phyloP scores from a whole-genome alignment of 2,888 invertebrate species.

The Agonopterix alstromeriana region DNA sequence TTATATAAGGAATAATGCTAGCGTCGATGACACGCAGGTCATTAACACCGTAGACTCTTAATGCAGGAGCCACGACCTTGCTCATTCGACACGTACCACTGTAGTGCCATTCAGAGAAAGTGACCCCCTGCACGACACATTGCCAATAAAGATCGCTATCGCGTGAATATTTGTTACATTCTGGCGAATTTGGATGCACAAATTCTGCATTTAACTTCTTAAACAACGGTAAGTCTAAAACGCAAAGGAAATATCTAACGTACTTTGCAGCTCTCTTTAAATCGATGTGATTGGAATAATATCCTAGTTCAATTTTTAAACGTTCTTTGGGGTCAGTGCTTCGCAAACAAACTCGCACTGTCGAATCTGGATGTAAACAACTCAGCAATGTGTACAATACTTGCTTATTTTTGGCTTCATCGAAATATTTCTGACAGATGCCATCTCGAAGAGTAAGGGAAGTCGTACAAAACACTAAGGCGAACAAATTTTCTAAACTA shows the following conservation, averaged over 20 bases:
- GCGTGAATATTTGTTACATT: background rate
- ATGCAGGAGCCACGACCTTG: no score
- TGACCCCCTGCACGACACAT: background rate
- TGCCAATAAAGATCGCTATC: background rate
- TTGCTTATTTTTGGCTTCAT: background rate
- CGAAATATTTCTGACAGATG: background rate
- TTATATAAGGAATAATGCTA: no score
- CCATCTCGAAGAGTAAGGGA: background rate
- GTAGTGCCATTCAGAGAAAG: background rate
- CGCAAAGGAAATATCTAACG: background rate
- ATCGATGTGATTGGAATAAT: background rate
- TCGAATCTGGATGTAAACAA: background rate
- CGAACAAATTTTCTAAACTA: constrained; percentile 49
- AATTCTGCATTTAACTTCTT: background rate
- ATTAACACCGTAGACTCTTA: no score
- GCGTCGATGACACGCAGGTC: no score
- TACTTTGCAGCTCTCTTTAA: background rate
- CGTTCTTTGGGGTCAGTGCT: background rate
- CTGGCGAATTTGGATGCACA: background rate
- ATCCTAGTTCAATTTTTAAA: background rate
- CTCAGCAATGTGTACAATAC: background rate
- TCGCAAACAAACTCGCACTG: background rate
- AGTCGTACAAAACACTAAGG: background rate
- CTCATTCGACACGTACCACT: no score
- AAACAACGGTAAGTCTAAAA: background rate